These are phyloP conservation scores for Brachionus rubens DNA, from an alignment of 1,140 invertebrate species.

Conservation along the genomic window DNA sequence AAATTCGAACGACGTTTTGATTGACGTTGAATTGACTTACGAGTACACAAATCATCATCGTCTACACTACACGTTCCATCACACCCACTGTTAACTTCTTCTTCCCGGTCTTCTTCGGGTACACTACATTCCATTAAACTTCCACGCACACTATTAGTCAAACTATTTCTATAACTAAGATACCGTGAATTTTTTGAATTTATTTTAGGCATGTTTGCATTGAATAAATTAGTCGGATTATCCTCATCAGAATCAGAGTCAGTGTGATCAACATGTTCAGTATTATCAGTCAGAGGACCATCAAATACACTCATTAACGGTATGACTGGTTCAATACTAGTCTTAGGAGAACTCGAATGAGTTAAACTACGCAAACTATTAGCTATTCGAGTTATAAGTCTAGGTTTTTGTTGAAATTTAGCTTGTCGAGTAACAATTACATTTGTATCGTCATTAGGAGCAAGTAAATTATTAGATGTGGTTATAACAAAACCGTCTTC, in stretches of 20 bases:
- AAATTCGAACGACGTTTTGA: not conserved
- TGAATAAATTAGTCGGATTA: not conserved
- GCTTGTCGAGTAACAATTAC: conserved; percentile 27
- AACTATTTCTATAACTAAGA: conserved; percentile 38
- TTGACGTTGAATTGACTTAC: not conserved
- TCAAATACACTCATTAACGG: conserved; percentile 10
- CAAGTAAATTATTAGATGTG: conserved; percentile 34
- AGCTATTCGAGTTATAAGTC: conserved; percentile 18
- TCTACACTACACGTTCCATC: conserved; percentile 1
- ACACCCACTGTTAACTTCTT: not conserved
- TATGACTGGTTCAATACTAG: not conserved
- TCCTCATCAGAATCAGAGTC: conserved; percentile 6
- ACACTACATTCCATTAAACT: conserved; percentile 44
- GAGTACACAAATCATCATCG: not conserved
- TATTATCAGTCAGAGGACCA: not conserved
- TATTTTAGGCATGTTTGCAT: not conserved
- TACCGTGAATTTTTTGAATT: conserved; percentile 18
- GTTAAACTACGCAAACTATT: conserved; percentile 24
- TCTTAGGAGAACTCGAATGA: not conserved
- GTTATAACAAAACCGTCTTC: conserved; percentile 45
- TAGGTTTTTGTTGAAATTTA: not conserved
- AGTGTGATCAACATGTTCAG: not conserved
- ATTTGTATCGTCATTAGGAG: not conserved
- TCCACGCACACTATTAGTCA: conserved; percentile 42
- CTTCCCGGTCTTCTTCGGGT: conserved; percentile 6